Percentiles rank a stretch among this genome's conserved stretches.
phyloP scores from a whole-genome alignment of 2,797 vertebrate species.

The Chiroxiphia lanceolata region DNA sequence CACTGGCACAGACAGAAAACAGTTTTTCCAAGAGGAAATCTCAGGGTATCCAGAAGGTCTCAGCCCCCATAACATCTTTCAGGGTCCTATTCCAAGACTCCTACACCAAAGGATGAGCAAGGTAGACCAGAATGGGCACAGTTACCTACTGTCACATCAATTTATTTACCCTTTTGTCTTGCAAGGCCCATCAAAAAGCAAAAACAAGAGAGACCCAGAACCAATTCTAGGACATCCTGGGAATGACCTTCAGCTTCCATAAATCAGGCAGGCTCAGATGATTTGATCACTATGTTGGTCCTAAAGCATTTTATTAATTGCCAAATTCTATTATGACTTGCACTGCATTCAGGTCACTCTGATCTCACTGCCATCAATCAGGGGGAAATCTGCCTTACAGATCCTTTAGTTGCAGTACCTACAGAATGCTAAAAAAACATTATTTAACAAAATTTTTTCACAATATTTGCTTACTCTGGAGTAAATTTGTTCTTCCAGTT shows the following conservation, averaged over 20 bases:
- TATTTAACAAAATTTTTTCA: background rate
- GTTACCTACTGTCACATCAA: background rate
- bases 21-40: background rate
- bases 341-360: background rate
- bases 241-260: background rate
- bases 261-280: background rate
- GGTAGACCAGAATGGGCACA: background rate
- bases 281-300: background rate
- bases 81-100: background rate
- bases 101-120: background rate
- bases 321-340: background rate
- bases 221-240: background rate
- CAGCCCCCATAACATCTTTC: background rate
- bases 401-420: background rate
- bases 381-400: background rate
- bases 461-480: slow-evolving; percentile 37
- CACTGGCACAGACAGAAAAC: background rate
- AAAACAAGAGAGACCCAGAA: background rate
- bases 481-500: slow-evolving; percentile 31
- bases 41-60: background rate
- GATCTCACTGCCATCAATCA: background rate
- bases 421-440: background rate
- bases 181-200: background rate
- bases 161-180: background rate
- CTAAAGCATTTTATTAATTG: background rate